These are phyloP conservation scores for Zaprionus camerounensis DNA, from an alignment of 1,140 invertebrate genomes.

Conservation along the genomic window DNA sequence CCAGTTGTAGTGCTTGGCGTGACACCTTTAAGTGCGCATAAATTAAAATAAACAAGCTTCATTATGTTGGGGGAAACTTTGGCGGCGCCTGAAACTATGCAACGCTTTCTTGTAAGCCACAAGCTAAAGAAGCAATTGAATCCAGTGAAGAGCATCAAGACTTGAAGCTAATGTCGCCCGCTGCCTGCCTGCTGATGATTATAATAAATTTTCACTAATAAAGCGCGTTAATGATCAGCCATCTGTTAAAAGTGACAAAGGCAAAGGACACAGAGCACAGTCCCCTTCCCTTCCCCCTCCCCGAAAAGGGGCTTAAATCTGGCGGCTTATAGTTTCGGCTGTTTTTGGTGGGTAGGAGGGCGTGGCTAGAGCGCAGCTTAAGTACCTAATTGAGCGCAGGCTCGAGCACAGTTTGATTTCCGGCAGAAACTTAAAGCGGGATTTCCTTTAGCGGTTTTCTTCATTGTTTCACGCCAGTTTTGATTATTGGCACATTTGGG, in stretches of 20 bases:
- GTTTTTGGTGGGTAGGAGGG: too few relatives aligned
- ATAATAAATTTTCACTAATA: conserved; percentile 81
- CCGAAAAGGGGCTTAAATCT: conserved; percentile 27
- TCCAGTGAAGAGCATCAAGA: conserved; percentile 18
- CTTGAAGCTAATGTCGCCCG: conserved; percentile 8
- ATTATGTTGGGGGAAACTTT: conserved; percentile 59
- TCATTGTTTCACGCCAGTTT: not conserved
- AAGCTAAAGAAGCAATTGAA: conserved; percentile 36
- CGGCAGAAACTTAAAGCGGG: not conserved
- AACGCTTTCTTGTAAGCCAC: conserved; percentile 33
- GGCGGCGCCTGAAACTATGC: conserved; percentile 60
- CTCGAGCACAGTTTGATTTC: not conserved
- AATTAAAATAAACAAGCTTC: conserved; percentile 73
- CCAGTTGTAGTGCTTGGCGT: conserved; percentile 38
- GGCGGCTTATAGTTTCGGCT: conserved; percentile 13
- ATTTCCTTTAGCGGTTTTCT: not conserved
- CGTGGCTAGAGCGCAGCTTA: not conserved
- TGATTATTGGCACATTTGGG: not conserved
- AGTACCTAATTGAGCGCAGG: conserved; percentile 11
- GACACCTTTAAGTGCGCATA: conserved; percentile 72
- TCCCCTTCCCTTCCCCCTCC: too few relatives aligned
- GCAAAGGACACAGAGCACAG: conserved; percentile 1
- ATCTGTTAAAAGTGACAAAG: conserved; percentile 64
- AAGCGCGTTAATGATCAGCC: conserved; percentile 76
- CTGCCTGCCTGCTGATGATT: conserved; percentile 51